A percentile compares a stretch with the other conserved stretches of the same genome.
Evolutionary conservation across 2,888 invertebrate genomes (phyloP).

Genomic region (Oligia strigilis): DNA sequence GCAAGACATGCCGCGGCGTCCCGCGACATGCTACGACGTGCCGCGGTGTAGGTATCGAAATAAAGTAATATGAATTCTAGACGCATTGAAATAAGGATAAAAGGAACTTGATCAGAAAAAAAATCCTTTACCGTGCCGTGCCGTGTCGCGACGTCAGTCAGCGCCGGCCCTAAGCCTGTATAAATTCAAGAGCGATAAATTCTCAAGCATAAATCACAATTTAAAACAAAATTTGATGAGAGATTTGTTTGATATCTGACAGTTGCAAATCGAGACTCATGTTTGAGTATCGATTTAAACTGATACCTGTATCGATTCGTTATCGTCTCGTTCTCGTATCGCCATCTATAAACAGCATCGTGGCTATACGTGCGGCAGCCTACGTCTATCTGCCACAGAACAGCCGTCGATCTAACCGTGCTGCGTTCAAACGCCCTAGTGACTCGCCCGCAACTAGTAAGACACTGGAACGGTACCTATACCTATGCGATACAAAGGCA

Average conservation of each 20-base stretch:
- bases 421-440: conserved; percentile 47
- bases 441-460: conserved; percentile 62
- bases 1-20: no score
- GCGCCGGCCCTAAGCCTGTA: neutral
- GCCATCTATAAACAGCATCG: conserved; percentile 8
- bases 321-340: conserved; percentile 37
- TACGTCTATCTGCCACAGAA: conserved; percentile 31
- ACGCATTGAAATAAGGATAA: no score
- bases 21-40: no score
- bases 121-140: no score
- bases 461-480: conserved; percentile 62
- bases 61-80: no score
- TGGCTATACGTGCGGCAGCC: conserved; percentile 42
- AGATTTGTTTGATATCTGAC: neutral
- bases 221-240: neutral
- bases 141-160: no score
- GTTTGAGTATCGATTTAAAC: neutral
- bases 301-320: neutral
- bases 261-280: neutral
- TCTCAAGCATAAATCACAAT: conserved; percentile 1
- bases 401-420: conserved; percentile 35
- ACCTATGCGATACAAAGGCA: conserved; percentile 66
- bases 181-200: neutral
- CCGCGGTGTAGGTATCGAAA: no score
- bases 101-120: no score